Conservation (phyloP, 2,113 vertebrate genomes). For the Stigmatopora argus region DNA sequence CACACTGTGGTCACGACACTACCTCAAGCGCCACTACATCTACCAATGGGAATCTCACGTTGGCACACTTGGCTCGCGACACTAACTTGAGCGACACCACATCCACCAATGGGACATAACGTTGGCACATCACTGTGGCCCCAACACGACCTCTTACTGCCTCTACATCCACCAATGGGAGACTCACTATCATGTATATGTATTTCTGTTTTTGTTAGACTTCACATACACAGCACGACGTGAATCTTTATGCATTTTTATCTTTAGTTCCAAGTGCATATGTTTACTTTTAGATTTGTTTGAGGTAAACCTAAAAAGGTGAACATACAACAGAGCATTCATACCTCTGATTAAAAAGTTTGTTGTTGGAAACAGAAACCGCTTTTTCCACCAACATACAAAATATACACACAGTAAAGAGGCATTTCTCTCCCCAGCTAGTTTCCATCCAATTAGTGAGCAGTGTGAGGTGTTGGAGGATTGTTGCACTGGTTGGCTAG, state of each 20-base stretch:
- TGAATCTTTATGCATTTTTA: not conserved
- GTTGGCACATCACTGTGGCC: no score
- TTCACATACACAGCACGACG: not conserved
- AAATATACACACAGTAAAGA: conserved; percentile 6
- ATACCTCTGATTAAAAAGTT: conserved; percentile 12
- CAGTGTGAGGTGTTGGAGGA: conserved; percentile 26
- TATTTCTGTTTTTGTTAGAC: no score
- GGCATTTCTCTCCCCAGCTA: conserved; percentile 37
- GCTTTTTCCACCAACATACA: conserved; percentile 3
- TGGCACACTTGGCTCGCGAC: no score
- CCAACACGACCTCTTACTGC: no score
- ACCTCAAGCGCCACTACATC: no score
- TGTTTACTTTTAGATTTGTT: not conserved
- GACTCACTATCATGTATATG: no score
- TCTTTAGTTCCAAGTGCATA: not conserved
- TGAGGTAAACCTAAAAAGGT: conserved; percentile 12
- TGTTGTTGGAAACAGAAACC: conserved; percentile 11
- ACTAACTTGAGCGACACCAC: no score
- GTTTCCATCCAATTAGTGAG: conserved; percentile 52
- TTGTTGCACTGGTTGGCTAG: conserved; percentile 25
- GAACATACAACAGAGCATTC: conserved; percentile 12
- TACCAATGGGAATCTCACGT: no score
- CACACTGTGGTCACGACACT: no score
- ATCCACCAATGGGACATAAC: no score
- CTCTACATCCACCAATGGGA: no score